Conservation (phyloP, 2,797 vertebrate species). For the Pseudomugil gertrudae region DNA sequence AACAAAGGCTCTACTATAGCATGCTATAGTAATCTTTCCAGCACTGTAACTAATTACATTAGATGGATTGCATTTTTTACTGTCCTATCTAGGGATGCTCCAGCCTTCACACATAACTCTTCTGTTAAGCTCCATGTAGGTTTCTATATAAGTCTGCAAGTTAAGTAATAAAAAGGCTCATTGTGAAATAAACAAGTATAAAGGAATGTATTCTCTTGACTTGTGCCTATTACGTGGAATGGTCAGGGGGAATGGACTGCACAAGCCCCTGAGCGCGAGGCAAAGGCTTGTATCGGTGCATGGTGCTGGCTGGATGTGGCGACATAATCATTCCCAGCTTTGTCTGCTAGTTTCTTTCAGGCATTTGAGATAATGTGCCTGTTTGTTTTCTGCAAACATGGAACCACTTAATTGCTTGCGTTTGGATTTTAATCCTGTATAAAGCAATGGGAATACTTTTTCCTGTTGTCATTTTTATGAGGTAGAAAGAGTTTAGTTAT, state of each 20-base stretch:
- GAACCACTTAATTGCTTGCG: constrained; percentile 35
- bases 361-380: constrained; percentile 50
- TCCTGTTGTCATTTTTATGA: constrained; percentile 29
- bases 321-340: constrained; percentile 67
- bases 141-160: constrained; percentile 25
- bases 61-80: neutral
- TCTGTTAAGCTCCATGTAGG: constrained; percentile 18
- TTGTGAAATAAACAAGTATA: constrained; percentile 59
- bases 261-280: constrained; percentile 19
- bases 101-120: neutral
- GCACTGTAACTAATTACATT: neutral
- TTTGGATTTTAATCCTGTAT: constrained; percentile 10
- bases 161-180: constrained; percentile 48
- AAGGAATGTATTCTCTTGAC: constrained; percentile 60
- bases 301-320: constrained; percentile 51
- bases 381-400: constrained; percentile 58
- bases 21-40: neutral
- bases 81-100: neutral
- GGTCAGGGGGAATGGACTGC: constrained; percentile 15
- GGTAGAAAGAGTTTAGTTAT: no score
- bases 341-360: constrained; percentile 46
- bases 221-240: constrained; percentile 24
- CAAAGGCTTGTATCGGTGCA: constrained; percentile 48
- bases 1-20: no score
- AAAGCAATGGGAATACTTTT: constrained; percentile 30